Conservation (phyloP, 2,797 vertebrate genomes). For the Pangasius mekongensis region DNA sequence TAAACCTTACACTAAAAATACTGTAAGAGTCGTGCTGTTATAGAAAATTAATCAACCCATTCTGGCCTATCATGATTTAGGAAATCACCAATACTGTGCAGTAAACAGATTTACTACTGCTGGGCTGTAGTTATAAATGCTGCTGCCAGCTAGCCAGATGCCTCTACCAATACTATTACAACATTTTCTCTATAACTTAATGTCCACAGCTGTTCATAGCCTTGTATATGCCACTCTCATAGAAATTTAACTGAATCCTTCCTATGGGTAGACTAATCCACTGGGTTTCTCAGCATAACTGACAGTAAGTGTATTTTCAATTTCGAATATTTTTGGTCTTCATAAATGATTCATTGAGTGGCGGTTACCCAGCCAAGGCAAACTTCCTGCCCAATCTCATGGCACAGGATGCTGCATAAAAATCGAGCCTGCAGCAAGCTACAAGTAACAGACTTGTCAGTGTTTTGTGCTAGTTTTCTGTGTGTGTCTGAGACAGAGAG, state of each 20-base stretch:
- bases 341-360: constrained; percentile 17
- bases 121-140: background rate
- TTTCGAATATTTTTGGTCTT: constrained; percentile 15
- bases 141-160: background rate
- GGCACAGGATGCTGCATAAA: constrained; percentile 1
- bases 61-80: background rate
- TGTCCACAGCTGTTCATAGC: no score
- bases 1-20: background rate
- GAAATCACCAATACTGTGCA: background rate
- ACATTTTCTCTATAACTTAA: background rate
- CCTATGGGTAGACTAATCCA: background rate
- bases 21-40: background rate
- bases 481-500: background rate
- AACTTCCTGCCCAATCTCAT: constrained; percentile 9
- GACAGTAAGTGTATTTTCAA: background rate
- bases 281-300: background rate
- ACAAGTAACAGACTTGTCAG: background rate
- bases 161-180: no score
- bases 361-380: constrained; percentile 10
- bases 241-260: background rate
- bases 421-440: background rate
- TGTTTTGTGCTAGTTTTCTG: background rate
- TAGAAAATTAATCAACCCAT: background rate
- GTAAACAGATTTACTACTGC: background rate
- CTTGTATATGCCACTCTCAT: background rate